A percentile compares a stretch with the other conserved stretches of the same genome.
These are phyloP conservation scores for Nicator chloris DNA, from an alignment of 2,113 vertebrate genomes.

Conservation along the genomic window DNA sequence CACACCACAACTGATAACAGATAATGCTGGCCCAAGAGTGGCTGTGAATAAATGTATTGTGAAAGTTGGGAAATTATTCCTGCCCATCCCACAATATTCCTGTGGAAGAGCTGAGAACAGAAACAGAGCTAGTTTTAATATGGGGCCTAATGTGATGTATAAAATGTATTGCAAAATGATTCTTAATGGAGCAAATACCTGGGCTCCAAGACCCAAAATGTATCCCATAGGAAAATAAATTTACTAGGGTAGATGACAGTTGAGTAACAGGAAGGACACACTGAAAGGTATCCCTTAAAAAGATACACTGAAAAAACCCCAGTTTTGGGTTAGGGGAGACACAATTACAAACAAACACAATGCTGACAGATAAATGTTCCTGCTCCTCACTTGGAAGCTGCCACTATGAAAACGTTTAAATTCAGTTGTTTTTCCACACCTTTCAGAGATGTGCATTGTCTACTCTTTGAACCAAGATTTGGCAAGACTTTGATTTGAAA, in stretches of 20 bases:
- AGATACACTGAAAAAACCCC: background rate
- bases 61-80: background rate
- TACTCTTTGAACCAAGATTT: background rate
- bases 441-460: background rate
- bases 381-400: background rate
- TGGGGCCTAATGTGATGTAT: background rate
- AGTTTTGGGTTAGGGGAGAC: background rate
- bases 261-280: background rate
- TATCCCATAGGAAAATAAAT: background rate
- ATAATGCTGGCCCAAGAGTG: background rate
- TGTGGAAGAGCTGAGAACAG: background rate
- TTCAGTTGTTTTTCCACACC: background rate
- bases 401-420: background rate
- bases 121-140: background rate
- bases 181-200: background rate
- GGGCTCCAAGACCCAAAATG: background rate
- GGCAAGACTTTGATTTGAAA: background rate
- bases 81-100: background rate
- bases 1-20: background rate
- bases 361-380: background rate
- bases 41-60: slow-evolving; percentile 13
- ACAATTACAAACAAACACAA: background rate
- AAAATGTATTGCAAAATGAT: background rate
- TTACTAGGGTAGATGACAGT: background rate
- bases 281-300: background rate